Evolutionary conservation across 2,888 invertebrate species (phyloP), one percentile per base, ranked within the genome.

Genomic region (Slavum lentiscoides): DNA sequence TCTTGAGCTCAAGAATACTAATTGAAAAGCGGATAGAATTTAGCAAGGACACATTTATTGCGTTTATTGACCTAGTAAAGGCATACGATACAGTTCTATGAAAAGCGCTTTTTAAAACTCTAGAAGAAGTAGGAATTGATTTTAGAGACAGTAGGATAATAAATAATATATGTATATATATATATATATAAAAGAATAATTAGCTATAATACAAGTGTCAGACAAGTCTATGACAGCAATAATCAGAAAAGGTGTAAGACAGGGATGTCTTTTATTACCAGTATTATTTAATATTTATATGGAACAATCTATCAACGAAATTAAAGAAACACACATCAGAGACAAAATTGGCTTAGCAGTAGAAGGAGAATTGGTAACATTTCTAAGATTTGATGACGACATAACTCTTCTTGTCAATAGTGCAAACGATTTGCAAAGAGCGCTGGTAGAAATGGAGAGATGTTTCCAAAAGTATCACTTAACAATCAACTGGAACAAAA

Each of bases 151-250:
- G 23, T 17, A 30, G 30, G 55, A 30, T 69, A 23, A 69, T 69
- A 55, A 9, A 30, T 15, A n/a, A n/a, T n/a, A n/a, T n/a, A n/a
- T n/a, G n/a, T n/a, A n/a, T n/a, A n/a, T n/a, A n/a, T 23, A 69
- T 30, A 69, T 69, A 37, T 55, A 55, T n/a, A n/a, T n/a, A n/a
- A 69, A 69, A 55, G 69, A 55, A 30, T 15, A 55, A 69, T 69
- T 30, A 67, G 69, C 55, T 23, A 69, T 53, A 69, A 53, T 69
- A 21, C 21, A 53, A 53, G 69, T 69, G 69, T 55, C 55, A 69
- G 69, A 69, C 69, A 21, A 69, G 15, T 53, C 53, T 39, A 39
- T n/a, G 43, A 67, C 67, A 43, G 43, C 67, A 5, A 67, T 43
- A 67, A 67, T 43, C 1, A 55, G 69, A 69, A 69, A 55, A 55